Base-by-base conservation (phyloP, 2,888 invertebrate genomes). In the Leptopilina syphax region DNA sequence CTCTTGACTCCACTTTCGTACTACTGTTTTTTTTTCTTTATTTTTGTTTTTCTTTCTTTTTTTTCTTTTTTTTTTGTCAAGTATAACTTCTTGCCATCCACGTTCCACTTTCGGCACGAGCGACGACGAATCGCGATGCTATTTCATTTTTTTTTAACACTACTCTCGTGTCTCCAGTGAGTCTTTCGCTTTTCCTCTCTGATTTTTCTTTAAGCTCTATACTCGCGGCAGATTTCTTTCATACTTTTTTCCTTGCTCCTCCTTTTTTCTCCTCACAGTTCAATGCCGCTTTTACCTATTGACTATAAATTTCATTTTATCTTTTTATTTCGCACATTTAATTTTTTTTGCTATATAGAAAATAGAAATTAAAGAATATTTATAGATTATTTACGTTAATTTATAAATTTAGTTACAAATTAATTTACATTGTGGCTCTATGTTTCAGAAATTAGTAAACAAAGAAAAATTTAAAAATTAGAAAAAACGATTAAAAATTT, bases 71-170 rank as follows among this genome's bases (percentile, higher is more conserved):
- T 24, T 54, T 18, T 44, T 24, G 73, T 60, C 63, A n/a, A 73
- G 34, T 68, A 50, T 50, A 79, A 78, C 67, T 77, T 63, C 54
- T 79, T 50, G 18, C 70, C 63, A 67, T 68, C 77, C 47, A 47
- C 50, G 54, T 70, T 12, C 70, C 70, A 70, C 70, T 70, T 70
- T 70, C 27, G 50, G 68, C 68, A 13, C 70, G 68, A 77, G 41
- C 13, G 54, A 47, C 13, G 63, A 47, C 27, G 76, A 47, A 65
- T 27, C 63, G 27, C 4, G 70, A 77, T 70, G 70, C 77, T 76
- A 67, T 77, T 60, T 77, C 63, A 54, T 76, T 67, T 66, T 63
- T 63, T 63, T 63, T 63, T 50, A 60, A 67, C 18, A 47, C 60
- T 44, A 50, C 78, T 57, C 68, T 77, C 68, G n/a, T 66, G 67